These are phyloP conservation scores for Pelvicachromis taeniatus DNA, from an alignment of 2,113 vertebrate genomes.

Conservation along the genomic window DNA sequence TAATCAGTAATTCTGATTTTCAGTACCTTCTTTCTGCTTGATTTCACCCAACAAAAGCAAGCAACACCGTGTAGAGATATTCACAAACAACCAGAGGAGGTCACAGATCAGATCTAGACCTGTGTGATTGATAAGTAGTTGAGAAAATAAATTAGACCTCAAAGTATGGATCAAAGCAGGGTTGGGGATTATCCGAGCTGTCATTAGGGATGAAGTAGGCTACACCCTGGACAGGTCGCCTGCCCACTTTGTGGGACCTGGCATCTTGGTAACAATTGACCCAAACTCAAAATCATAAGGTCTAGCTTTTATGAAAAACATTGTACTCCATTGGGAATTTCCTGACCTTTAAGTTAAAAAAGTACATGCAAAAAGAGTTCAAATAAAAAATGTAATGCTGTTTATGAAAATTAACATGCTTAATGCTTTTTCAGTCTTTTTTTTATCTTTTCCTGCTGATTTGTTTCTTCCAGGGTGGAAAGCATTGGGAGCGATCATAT, in stretches of 20 bases:
- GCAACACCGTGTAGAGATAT: not conserved
- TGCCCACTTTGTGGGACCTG: not conserved
- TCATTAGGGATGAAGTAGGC: not conserved
- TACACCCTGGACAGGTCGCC: not conserved
- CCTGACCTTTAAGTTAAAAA: not conserved
- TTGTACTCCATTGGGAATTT: not conserved
- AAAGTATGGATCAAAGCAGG: not conserved
- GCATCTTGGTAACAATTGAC: not conserved
- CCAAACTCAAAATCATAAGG: not conserved
- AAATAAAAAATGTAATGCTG: not conserved
- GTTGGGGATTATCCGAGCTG: not conserved
- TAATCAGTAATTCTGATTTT: not conserved
- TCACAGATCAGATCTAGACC: not conserved
- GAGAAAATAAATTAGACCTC: too few species aligned
- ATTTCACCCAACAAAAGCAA: not conserved
- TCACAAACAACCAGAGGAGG: not conserved
- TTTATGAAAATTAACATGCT: not conserved
- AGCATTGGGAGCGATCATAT: not conserved
- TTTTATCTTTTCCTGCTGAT: not conserved
- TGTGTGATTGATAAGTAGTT: too few species aligned
- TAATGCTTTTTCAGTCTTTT: not conserved
- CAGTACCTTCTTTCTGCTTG: not conserved
- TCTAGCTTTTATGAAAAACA: not conserved
- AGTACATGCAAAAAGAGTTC: not conserved
- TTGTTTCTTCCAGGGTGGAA: not conserved